Evolutionary conservation across 2,888 invertebrate species (phyloP).

Genomic region (Diplolepis rosae): DNA sequence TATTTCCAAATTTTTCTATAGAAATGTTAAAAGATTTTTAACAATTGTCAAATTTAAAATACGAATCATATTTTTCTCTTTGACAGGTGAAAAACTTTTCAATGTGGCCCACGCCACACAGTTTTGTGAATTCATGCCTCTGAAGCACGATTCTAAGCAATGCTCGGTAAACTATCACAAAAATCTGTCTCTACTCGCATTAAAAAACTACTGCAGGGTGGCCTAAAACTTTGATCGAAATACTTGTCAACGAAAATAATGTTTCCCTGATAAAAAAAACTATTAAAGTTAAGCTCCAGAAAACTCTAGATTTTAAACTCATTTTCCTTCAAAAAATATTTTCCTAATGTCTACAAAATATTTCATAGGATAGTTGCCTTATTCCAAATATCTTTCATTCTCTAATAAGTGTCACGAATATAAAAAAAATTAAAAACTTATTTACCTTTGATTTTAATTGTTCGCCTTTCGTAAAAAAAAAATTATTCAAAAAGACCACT

Average conservation of each 20-base stretch:
- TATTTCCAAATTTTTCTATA: neutral
- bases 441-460: too few species aligned
- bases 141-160: constrained; percentile 4
- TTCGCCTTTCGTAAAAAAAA: too few species aligned
- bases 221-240: constrained; percentile 1
- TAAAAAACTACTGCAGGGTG: constrained; percentile 22
- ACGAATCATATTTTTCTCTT: neutral
- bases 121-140: neutral
- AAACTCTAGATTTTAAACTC: too few species aligned
- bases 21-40: neutral
- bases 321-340: too few species aligned
- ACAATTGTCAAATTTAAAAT: neutral
- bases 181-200: constrained; percentile 19
- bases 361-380: too few species aligned
- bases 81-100: constrained; percentile 26
- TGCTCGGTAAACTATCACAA: constrained; percentile 19
- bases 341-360: too few species aligned
- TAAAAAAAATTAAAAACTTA: too few species aligned
- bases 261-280: neutral
- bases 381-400: too few species aligned
- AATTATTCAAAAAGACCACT: too few species aligned
- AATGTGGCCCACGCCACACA: neutral
- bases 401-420: too few species aligned
- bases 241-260: constrained; percentile 13
- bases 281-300: too few species aligned